A percentile compares a stretch with the other conserved stretches of the same genome.
phyloP scores from a whole-genome alignment of 2,113 vertebrate species.

The Isichthys henryi region DNA sequence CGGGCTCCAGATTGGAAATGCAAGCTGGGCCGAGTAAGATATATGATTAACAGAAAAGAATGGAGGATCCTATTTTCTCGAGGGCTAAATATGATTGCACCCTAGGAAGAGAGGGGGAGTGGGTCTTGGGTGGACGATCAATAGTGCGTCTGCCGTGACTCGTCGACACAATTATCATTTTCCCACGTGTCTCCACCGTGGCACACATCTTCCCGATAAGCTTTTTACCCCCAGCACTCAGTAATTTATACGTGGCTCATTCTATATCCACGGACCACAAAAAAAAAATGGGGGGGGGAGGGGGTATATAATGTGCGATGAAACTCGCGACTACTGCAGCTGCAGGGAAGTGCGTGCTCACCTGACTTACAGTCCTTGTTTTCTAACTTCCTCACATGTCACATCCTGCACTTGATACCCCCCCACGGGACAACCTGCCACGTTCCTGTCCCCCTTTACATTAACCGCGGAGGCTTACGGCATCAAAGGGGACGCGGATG shows the following conservation, averaged over 20 bases:
- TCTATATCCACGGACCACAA: background rate
- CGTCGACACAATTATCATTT: background rate
- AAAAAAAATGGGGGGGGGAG: background rate
- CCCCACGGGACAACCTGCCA: background rate
- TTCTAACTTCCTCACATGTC: background rate
- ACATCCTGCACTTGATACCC: background rate
- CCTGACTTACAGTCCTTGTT: too few relatives aligned
- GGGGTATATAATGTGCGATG: background rate
- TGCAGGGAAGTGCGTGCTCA: background rate
- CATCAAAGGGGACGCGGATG: background rate
- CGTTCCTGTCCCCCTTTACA: background rate
- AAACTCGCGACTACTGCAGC: background rate
- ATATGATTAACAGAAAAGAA: conserved; percentile 3
- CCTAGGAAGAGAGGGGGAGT: background rate
- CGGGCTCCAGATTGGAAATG: conserved; percentile 3
- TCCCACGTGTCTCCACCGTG: background rate
- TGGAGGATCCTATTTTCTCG: background rate
- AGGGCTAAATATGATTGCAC: conserved; percentile 6
- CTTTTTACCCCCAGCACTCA: background rate
- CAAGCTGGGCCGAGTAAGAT: conserved; percentile 1
- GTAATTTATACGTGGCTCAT: background rate
- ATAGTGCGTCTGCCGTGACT: background rate
- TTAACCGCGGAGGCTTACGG: background rate
- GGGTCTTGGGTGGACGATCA: background rate
- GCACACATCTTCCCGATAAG: background rate